These are phyloP conservation scores for Crypturellus tataupa DNA, from an alignment of 2,797 vertebrate species.

Conservation along the genomic window DNA sequence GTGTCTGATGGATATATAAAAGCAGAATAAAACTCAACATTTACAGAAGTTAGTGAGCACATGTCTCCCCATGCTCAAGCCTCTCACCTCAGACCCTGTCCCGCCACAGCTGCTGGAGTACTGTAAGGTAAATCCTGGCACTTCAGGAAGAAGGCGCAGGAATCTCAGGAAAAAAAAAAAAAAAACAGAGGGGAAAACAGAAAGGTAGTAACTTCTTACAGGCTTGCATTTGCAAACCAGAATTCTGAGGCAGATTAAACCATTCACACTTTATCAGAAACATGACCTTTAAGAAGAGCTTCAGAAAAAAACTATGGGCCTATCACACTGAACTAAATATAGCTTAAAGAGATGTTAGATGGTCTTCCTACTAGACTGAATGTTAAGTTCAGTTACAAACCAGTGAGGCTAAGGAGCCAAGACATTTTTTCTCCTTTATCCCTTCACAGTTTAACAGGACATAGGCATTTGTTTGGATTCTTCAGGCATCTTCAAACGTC, in stretches of 20 bases:
- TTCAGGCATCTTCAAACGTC: not conserved
- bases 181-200: not conserved
- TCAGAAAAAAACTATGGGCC: not conserved
- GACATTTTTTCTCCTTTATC: not conserved
- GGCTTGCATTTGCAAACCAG: not conserved
- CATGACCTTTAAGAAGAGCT: constrained; percentile 18
- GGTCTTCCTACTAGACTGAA: not conserved
- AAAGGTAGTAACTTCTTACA: not conserved
- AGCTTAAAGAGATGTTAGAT: not conserved
- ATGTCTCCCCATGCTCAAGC: not conserved
- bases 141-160: not conserved
- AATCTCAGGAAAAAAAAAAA: not conserved
- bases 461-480: not conserved
- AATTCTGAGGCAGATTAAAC: not conserved
- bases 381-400: not conserved
- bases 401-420: not conserved
- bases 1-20: accelerated
- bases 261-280: not conserved
- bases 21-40: constrained; percentile 36
- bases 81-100: not conserved
- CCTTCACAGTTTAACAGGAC: not conserved
- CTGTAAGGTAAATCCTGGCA: not conserved
- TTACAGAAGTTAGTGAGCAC: not conserved
- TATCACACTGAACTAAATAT: not conserved
- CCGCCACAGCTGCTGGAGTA: not conserved